A percentile compares a stretch with the other conserved stretches of the same genome.
Evolutionary conservation across 2,113 vertebrate species (phyloP).

Genomic region (Pseudorasbora parva): DNA sequence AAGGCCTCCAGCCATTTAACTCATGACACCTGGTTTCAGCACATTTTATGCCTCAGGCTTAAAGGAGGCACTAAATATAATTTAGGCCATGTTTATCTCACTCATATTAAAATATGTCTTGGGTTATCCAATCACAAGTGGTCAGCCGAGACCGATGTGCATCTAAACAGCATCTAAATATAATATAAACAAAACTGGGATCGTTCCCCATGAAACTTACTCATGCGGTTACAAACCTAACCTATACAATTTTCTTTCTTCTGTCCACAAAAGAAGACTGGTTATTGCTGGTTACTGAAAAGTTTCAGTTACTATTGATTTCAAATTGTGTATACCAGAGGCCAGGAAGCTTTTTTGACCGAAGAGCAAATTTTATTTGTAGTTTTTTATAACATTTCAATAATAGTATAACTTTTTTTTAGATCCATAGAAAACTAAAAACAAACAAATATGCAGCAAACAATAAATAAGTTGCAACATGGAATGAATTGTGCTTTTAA

Average conservation of each 20-base stretch:
- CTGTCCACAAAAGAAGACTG: no score
- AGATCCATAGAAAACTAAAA: no score
- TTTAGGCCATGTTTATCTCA: constrained; percentile 16
- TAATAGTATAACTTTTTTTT: no score
- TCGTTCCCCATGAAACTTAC: background rate
- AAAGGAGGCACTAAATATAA: background rate
- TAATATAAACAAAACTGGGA: background rate
- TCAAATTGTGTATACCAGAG: background rate
- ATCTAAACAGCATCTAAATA: background rate
- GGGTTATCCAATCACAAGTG: background rate
- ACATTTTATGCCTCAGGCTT: background rate
- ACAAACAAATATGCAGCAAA: no score
- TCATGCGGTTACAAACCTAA: background rate
- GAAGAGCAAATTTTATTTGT: no score
- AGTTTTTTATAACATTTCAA: no score
- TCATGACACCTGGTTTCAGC: constrained; percentile 1
- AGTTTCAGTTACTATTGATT: background rate
- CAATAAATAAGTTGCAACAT: no score
- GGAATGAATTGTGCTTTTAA: no score
- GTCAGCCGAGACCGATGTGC: background rate
- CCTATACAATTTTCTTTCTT: background rate
- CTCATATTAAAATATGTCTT: background rate
- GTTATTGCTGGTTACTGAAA: background rate
- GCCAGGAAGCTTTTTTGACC: no score
- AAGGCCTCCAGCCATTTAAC: constrained; percentile 2